Evolutionary conservation across 2,888 invertebrate species (phyloP), one percentile per base, ranked within the genome.

Genomic region (Apamea epomidion): DNA sequence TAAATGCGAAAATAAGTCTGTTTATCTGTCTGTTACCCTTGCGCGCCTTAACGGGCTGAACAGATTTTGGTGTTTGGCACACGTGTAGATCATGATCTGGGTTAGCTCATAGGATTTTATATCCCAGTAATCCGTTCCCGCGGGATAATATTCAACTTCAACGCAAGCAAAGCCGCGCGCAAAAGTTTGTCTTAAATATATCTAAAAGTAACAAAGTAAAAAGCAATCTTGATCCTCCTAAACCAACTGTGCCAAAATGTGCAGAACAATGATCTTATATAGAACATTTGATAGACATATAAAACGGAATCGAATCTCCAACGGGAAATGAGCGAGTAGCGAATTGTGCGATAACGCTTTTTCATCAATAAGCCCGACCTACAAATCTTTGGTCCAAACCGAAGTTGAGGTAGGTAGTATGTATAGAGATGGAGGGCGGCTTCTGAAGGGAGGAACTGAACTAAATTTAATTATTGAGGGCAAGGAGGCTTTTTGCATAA

Each of bases 291-390:
- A 84, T 87, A 32, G 76, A 86, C 88, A 82, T 86, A 87, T 91
- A 89, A 90, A 91, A 87, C 82, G 85, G 81, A 89, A 91, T 91
- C 88, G 88, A 92, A 93, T 93, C 91, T 89, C 90, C 87, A 87
- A 86, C 86, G 89, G 92, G 92, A 94, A 93, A 93, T 93, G 87
- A 92, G 65, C 74, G 81, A 85, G 86, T 86, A 85, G 80, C 82
- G 88, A 89, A 91, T 91, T 90, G 90, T 90, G 87, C 86, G 91
- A 92, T 92, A 92, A 91, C 87, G 91, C 85, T 88, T 89, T 89
- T 90, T 87, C 88, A 88, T 91, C 91, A 90, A 90, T 90, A 91
- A 87, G 85, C 84, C 87, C 87, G 89, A 90, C 89, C 89, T 82
- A 83, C 75, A 80, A 85, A 83, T 88, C 80, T 85, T 80, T 76